Base-by-base conservation (phyloP, 2,113 vertebrate species). In the Tiliqua scincoides region DNA sequence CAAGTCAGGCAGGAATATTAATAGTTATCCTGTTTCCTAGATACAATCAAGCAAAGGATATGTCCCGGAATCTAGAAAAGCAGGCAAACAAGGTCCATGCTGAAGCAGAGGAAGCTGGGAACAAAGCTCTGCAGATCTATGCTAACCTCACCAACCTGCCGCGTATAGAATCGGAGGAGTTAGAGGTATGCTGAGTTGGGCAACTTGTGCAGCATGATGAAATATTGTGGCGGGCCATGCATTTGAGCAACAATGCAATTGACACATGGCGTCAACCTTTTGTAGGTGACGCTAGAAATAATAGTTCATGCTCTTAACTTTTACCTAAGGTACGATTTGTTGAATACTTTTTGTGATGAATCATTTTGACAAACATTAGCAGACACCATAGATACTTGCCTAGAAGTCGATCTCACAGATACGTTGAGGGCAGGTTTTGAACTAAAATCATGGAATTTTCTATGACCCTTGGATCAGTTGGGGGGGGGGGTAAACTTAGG, bases 31-130 rank as follows among this genome's bases (percentile, higher is more conserved):
- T 79, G 0, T 61, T 73, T 32, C 86, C 88, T 93, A 99, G 99
- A 93, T 99, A 99, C 92, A 97, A 96, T 9, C 98, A 99, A 87
- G 98, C 97, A 0, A 98, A 98, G 93, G 97, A 98, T 2, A 97
- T 99, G 85, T 98, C 98, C 4, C 97, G 96, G 93, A 98, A 97
- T n/a, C 96, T 99, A 83, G 99, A 99, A 93, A 98, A 97, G 72
- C 98, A 99, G 89, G 98, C 99, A 40, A 96, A 75, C 92, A 98
- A 96, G 72, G 97, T 99, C 0, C 97, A 98, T 12, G 95, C 92
- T 0, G 98, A 99, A 89, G 99, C 99, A 9, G 97, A 98, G 61
- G 97, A 97, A 86, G 99, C 98, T 0, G 98, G 98, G 9, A 96
- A 97, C 87, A 97, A 95, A 72, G 98, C 99, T 0, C 89, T 99